A percentile compares a stretch with the other conserved stretches of the same genome.
phyloP scores from a whole-genome alignment of 2,888 invertebrate species.

The Tenthredo amoena region DNA sequence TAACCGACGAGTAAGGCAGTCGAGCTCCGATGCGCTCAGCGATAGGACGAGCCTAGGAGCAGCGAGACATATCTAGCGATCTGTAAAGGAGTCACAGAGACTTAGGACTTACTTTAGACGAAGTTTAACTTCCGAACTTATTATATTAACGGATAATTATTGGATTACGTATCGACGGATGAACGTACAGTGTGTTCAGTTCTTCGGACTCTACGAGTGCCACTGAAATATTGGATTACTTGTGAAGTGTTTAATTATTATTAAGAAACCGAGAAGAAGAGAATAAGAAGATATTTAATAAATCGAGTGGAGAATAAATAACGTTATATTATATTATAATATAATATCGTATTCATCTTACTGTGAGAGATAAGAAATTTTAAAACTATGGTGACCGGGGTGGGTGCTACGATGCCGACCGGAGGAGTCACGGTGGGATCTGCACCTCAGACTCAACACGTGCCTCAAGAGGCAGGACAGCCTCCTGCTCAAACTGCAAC shows the following conservation, averaged over 20 bases:
- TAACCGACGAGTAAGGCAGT: conserved; percentile 68
- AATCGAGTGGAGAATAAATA: neutral
- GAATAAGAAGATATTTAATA: neutral
- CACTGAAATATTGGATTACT: conserved; percentile 5
- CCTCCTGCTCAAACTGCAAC: conserved; percentile 74
- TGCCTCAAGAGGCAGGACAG: conserved; percentile 76
- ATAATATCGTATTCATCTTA: neutral
- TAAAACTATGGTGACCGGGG: conserved; percentile 74
- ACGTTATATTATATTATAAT: neutral
- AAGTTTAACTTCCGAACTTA: neutral
- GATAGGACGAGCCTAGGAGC: conserved; percentile 67
- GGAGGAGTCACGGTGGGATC: conserved; percentile 76
- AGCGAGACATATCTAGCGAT: conserved; percentile 4
- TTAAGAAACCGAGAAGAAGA: neutral
- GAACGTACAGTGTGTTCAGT: neutral
- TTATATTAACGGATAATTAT: neutral
- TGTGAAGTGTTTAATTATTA: neutral
- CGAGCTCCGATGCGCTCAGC: conserved; percentile 72
- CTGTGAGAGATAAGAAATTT: neutral
- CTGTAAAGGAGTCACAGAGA: neutral
- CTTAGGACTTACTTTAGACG: neutral
- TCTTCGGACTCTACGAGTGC: conserved; percentile 9
- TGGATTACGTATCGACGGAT: neutral
- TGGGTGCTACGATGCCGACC: conserved; percentile 76
- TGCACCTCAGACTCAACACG: conserved; percentile 75